These are phyloP conservation scores for Phortica magna DNA, from an alignment of 2,888 invertebrate species.

Conservation along the genomic window DNA sequence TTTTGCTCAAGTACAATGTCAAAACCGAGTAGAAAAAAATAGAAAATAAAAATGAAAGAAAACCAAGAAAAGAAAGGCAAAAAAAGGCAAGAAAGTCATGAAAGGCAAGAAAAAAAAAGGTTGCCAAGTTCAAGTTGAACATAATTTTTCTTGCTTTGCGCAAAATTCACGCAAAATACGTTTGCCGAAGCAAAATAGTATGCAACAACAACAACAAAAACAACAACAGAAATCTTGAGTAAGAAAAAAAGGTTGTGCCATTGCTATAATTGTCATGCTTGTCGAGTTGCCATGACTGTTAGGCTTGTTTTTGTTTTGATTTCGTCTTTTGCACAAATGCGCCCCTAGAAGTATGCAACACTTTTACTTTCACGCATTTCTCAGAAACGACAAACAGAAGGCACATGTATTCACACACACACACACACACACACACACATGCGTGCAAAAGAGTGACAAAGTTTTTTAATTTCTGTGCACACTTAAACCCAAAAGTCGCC, in stretches of 20 bases:
- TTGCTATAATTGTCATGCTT: slow-evolving; percentile 26
- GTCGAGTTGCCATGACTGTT: slow-evolving; percentile 22
- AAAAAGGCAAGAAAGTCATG: not conserved
- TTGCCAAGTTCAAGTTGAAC: slow-evolving; percentile 47
- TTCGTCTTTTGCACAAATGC: slow-evolving; percentile 11
- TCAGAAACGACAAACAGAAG: not conserved
- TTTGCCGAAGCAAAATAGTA: not conserved
- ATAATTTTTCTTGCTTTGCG: slow-evolving; percentile 27
- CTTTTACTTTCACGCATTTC: slow-evolving; percentile 54
- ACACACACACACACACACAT: not conserved
- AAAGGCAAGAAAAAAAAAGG: slow-evolving; percentile 21
- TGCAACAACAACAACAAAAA: not conserved
- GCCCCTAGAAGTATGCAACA: slow-evolving; percentile 61
- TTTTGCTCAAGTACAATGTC: slow-evolving; percentile 8
- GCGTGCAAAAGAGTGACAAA: slow-evolving; percentile 23
- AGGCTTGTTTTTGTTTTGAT: slow-evolving; percentile 32
- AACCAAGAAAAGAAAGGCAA: not conserved
- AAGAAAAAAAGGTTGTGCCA: slow-evolving; percentile 7
- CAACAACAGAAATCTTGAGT: slow-evolving; percentile 20
- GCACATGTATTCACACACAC: not conserved
- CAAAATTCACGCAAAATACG: not conserved
- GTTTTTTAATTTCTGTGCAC: slow-evolving; percentile 9
- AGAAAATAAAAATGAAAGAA: not conserved
- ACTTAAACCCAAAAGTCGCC: slow-evolving; percentile 57
- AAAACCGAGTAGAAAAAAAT: not conserved